Evolutionary conservation across 2,888 invertebrate species (phyloP).

Genomic region (Drosophila subquinaria): DNA sequence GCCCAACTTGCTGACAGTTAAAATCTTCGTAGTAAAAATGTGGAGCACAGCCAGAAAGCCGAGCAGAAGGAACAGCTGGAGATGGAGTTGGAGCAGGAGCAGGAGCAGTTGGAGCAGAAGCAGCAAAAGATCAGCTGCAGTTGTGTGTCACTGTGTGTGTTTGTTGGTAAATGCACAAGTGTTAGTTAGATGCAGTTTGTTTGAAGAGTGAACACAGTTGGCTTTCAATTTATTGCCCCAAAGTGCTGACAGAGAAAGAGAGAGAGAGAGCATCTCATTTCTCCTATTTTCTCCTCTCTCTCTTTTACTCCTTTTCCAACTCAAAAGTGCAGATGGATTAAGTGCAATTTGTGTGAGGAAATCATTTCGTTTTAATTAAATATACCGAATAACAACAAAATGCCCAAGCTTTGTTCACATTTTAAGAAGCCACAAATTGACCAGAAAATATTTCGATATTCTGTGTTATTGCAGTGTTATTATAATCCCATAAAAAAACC

Average conservation of each 20-base stretch:
- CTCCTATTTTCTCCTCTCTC: background rate
- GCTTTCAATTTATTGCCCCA: conserved; percentile 68
- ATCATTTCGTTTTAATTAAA: conserved; percentile 68
- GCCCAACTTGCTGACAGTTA: conserved; percentile 80
- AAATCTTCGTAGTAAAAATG: conserved; percentile 78
- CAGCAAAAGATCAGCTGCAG: conserved; percentile 55
- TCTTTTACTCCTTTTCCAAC: background rate
- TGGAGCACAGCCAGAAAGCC: conserved; percentile 66
- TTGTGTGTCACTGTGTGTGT: conserved; percentile 32
- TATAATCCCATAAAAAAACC: no score
- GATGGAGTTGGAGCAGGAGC: background rate
- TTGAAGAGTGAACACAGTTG: conserved; percentile 65
- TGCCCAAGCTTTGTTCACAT: background rate
- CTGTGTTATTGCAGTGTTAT: conserved; percentile 5
- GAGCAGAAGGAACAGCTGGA: conserved; percentile 27
- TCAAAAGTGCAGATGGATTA: conserved; percentile 76
- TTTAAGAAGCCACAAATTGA: conserved; percentile 9
- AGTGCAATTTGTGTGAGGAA: conserved; percentile 47
- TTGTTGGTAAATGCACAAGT: conserved; percentile 27
- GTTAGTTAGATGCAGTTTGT: conserved; percentile 66
- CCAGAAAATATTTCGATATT: conserved; percentile 12
- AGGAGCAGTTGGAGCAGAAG: conserved; percentile 15
- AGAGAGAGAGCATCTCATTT: background rate
- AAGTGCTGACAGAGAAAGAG: conserved; percentile 41
- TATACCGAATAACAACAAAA: conserved; percentile 34